A percentile compares a stretch with the other conserved stretches of the same genome.
Conservation (phyloP, 30 jellyfish, hydroid and myxozoan genomes). For the Pelagia noctiluca region DNA sequence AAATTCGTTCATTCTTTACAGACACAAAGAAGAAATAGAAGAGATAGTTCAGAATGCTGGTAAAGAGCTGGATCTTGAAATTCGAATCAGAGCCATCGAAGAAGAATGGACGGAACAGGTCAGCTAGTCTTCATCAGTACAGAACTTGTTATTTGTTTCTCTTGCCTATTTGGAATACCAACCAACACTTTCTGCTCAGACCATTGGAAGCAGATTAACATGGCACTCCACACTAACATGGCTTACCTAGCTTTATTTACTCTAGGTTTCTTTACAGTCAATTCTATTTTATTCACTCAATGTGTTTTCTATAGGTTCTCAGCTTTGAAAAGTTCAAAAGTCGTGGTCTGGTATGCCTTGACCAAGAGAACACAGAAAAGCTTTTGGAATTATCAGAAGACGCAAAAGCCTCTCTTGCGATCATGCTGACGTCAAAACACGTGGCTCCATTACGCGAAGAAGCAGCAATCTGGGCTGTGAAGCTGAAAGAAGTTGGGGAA, state of each 20-base stretch:
- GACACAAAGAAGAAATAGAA: constrained; percentile 81
- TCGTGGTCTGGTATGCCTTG: constrained; percentile 80
- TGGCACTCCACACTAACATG: no score
- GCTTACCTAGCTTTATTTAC: no score
- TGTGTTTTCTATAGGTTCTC: constrained; percentile 49
- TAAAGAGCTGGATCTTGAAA: constrained; percentile 80
- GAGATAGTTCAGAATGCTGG: constrained; percentile 75
- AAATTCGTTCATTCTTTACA: neutral
- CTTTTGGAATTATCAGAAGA: constrained; percentile 74
- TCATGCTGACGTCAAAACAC: constrained; percentile 85
- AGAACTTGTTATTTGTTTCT: no score
- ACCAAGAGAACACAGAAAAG: constrained; percentile 75
- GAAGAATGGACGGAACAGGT: constrained; percentile 96
- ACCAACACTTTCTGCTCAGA: no score
- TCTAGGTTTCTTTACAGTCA: no score
- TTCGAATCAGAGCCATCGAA: constrained; percentile 73
- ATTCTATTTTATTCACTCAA: neutral
- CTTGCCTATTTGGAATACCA: no score
- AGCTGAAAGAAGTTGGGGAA: constrained; percentile 82
- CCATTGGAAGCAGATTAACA: no score
- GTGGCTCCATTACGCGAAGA: constrained; percentile 85
- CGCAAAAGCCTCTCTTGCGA: constrained; percentile 82
- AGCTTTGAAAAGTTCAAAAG: constrained; percentile 72
- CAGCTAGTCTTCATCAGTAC: no score
- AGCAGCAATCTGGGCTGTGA: constrained; percentile 92